phyloP scores from a whole-genome alignment of 2,888 invertebrate species.

The Lepidocyrtoides sp. region DNA sequence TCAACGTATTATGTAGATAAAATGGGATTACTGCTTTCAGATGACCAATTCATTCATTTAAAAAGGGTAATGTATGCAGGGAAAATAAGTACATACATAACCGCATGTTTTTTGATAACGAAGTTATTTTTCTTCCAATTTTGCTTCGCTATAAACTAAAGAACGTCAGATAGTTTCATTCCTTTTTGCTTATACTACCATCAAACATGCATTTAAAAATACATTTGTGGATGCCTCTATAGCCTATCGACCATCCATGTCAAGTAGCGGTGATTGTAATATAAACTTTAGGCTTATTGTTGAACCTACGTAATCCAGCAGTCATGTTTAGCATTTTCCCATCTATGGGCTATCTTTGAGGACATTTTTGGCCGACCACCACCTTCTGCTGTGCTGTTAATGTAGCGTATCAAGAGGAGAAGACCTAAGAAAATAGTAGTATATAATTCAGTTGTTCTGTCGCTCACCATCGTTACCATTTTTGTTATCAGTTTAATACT shows the following conservation, averaged over 20 bases:
- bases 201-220: too few species aligned
- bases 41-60: constrained; percentile 63
- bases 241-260: too few species aligned
- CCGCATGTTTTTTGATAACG: constrained; percentile 2
- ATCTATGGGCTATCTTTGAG: constrained; percentile 74
- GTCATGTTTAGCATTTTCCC: constrained; percentile 67
- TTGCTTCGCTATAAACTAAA: neutral
- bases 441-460: constrained; percentile 33
- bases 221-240: too few species aligned
- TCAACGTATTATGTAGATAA: neutral
- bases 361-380: constrained; percentile 72
- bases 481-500: constrained; percentile 69
- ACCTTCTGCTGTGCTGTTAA: constrained; percentile 36
- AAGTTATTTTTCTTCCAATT: neutral
- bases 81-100: neutral
- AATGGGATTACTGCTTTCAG: neutral
- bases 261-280: neutral
- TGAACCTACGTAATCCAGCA: constrained; percentile 74
- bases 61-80: neutral
- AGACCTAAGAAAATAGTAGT: constrained; percentile 1
- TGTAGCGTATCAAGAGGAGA: neutral
- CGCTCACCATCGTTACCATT: constrained; percentile 7
- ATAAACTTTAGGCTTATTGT: neutral
- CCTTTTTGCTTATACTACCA: neutral
- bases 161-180: constrained; percentile 20